Base-by-base conservation (phyloP, 2,113 vertebrate genomes). In the Corydoras maculifer region DNA sequence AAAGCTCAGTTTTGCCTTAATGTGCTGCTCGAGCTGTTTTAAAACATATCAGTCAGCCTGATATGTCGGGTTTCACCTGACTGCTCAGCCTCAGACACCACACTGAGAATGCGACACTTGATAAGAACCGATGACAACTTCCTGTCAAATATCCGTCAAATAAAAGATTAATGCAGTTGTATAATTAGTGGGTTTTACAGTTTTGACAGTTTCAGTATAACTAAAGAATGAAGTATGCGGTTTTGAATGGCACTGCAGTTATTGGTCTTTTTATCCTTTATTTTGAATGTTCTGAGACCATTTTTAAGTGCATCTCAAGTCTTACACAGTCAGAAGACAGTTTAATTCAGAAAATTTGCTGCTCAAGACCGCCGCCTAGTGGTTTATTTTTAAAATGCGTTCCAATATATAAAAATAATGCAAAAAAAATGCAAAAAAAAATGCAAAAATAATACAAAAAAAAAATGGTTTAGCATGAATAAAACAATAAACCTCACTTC, bases 291-390 rank as follows among this genome's bases (percentile, higher is more conserved):
- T 10, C 51, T 53, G 51, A 53, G 9, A 3, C 13, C 51, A 12
- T 10, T 10, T 10, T 53, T 4, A 53, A 53, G 13, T 53, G 13
- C 51, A 53, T 43, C 35, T 43, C 35, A 43, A 43, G 35, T 43
- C 35, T 43, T 43, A 43, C 35, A 43, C 35, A 43, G 35, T 43
- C 35, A 43, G 35, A 43, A 43, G 35, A 43, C 35, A 5, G 7
- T 43, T 43, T 43, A 43, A 43, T 43, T 43, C 7, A 43, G 35
- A 43, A 43, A 25, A 43, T 43, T 43, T 43, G 35, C 67, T 59
- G 85, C 79, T 53, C 84, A 85, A 87, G 72, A 83, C 80, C 78
- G 78, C 66, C 85, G 83, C 87, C 88, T 87, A 73, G 84, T 86
- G 88, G 85, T 77, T 77, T 66, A 30, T 61, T 75, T 68, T 2